A percentile compares a stretch with the other conserved stretches of the same genome.
These are phyloP conservation scores for Chaitophorus viminalis DNA, from an alignment of 2,888 invertebrate genomes.

Conservation along the genomic window DNA sequence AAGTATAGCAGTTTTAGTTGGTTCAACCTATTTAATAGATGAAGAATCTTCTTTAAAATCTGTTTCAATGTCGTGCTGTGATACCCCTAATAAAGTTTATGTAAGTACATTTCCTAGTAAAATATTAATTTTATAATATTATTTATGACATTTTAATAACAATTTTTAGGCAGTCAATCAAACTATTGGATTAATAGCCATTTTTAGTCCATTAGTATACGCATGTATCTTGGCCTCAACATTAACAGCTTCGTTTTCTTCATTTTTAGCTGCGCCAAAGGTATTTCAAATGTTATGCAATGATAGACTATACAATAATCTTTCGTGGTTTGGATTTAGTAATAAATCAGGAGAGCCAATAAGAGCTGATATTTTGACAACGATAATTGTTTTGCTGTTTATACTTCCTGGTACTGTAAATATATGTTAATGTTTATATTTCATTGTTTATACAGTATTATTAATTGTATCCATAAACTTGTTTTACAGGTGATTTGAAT, in stretches of 20 bases:
- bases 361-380: conserved; percentile 60
- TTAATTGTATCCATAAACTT: not conserved
- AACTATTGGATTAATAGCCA: conserved; percentile 85
- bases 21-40: conserved; percentile 68
- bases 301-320: conserved; percentile 92
- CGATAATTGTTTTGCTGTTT: conserved; percentile 57
- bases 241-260: conserved; percentile 93
- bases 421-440: not conserved
- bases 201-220: conserved; percentile 91
- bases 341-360: conserved; percentile 56
- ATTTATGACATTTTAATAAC: conserved; percentile 41
- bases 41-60: conserved; percentile 13
- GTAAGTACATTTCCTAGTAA: conserved; percentile 29
- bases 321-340: conserved; percentile 81
- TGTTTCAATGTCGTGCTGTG: conserved; percentile 13
- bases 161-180: conserved; percentile 66
- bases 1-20: conserved; percentile 80
- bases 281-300: conserved; percentile 93
- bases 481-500: conserved; percentile 79
- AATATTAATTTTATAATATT: conserved; percentile 6
- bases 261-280: conserved; percentile 95
- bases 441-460: conserved; percentile 64
- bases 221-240: conserved; percentile 98
- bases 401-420: conserved; percentile 53
- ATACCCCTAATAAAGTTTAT: conserved; percentile 20